A percentile compares a stretch with the other conserved stretches of the same genome.
Evolutionary conservation across 2,888 invertebrate species (phyloP).

Genomic region (Maniola hyperantus): DNA sequence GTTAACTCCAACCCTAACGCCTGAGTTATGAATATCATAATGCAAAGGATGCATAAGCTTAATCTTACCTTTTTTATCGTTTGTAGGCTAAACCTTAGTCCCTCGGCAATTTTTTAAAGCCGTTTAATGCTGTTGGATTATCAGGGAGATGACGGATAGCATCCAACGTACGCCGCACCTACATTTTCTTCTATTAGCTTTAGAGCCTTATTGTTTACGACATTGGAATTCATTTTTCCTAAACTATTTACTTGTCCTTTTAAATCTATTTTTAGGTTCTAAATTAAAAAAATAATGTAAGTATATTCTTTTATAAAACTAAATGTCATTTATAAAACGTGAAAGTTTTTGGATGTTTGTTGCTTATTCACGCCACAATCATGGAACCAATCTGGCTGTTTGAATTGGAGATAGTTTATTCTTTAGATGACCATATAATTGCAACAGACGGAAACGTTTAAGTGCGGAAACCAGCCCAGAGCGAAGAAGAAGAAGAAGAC

Average conservation of each 20-base stretch:
- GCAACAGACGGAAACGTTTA: too few relatives aligned
- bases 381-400: too few relatives aligned
- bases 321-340: too few relatives aligned
- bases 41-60: neutral
- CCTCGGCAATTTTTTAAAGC: slow-evolving; percentile 14
- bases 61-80: slow-evolving; percentile 11
- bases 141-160: slow-evolving; percentile 17
- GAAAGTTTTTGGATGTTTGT: too few relatives aligned
- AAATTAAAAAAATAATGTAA: too few relatives aligned
- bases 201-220: slow-evolving; percentile 11
- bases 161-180: neutral
- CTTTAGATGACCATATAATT: too few relatives aligned
- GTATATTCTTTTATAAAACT: too few relatives aligned
- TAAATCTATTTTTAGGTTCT: too few relatives aligned
- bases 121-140: slow-evolving; percentile 16
- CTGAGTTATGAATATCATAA: neutral
- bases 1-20: neutral
- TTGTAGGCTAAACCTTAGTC: slow-evolving; percentile 11
- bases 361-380: too few relatives aligned
- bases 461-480: too few relatives aligned
- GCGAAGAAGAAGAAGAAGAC: too few relatives aligned
- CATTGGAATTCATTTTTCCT: neutral
- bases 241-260: neutral
- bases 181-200: slow-evolving; percentile 13
- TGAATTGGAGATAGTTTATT: too few relatives aligned